These are phyloP conservation scores for Brachyhypopomus occidentalis DNA, from an alignment of 2,113 vertebrate species.

Conservation along the genomic window DNA sequence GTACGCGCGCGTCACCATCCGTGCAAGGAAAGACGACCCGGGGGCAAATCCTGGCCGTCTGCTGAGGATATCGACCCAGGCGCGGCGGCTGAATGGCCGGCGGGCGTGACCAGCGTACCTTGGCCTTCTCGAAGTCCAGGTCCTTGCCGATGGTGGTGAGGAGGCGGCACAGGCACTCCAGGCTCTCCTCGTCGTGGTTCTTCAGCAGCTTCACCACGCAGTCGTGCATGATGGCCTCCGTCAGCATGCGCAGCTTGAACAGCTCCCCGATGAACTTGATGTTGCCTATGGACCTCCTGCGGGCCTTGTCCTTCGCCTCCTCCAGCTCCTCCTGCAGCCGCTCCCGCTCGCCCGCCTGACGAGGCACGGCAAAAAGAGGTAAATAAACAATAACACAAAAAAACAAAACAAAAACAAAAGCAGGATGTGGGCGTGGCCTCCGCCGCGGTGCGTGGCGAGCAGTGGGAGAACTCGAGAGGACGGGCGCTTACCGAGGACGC, in stretches of 20 bases:
- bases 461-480: background rate
- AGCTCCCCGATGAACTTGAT: conserved; percentile 98
- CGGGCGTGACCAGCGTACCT: conserved; percentile 74
- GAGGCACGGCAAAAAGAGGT: no score
- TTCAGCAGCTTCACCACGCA: conserved; percentile 97
- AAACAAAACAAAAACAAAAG: background rate
- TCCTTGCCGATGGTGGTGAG: conserved; percentile 98
- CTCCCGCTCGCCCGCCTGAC: conserved; percentile 77
- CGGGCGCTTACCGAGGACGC: conserved; percentile 79
- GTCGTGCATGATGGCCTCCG: conserved; percentile 98
- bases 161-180: conserved; percentile 94
- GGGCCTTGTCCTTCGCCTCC: conserved; percentile 94
- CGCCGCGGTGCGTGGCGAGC: no score
- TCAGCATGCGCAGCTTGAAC: conserved; percentile 97
- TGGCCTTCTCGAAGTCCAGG: conserved; percentile 97
- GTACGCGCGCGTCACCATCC: no score
- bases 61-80: no score
- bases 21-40: no score
- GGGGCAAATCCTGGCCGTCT: no score
- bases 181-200: conserved; percentile 93
- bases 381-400: no score
- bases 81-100: no score
- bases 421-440: background rate
- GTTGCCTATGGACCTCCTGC: conserved; percentile 94
- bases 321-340: conserved; percentile 89